These are phyloP conservation scores for Zaprionus camerounensis DNA, from an alignment of 1,140 invertebrate species.

Conservation along the genomic window DNA sequence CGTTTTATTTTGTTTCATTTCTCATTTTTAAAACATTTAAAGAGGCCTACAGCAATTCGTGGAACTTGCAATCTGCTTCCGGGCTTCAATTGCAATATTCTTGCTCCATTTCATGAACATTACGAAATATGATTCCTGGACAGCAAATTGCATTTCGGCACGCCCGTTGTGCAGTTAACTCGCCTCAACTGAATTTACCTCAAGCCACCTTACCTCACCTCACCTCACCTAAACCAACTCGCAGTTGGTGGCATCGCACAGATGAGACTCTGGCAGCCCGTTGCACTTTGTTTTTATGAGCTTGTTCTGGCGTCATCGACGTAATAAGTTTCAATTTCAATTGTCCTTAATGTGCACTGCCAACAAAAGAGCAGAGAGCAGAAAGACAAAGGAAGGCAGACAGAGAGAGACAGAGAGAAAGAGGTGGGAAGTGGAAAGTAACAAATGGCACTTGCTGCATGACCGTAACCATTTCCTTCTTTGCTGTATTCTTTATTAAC, in stretches of 20 bases:
- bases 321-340: slow-evolving; percentile 78
- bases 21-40: background rate
- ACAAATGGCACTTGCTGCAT: slow-evolving; percentile 29
- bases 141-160: slow-evolving; percentile 68
- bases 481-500: slow-evolving; percentile 65
- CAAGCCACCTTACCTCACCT: background rate
- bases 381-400: slow-evolving; percentile 1
- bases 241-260: background rate
- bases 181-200: background rate
- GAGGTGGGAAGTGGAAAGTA: background rate
- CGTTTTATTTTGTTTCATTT: background rate
- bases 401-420: background rate
- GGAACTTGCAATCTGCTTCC: background rate
- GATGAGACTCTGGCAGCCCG: slow-evolving; percentile 14
- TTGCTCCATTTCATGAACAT: slow-evolving; percentile 42
- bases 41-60: background rate
- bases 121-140: slow-evolving; percentile 52
- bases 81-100: slow-evolving; percentile 39
- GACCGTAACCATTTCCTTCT: slow-evolving; percentile 33
- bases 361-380: slow-evolving; percentile 42
- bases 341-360: slow-evolving; percentile 49
- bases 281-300: slow-evolving; percentile 51
- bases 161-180: slow-evolving; percentile 40
- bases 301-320: slow-evolving; percentile 44
- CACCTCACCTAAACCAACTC: slow-evolving; percentile 5